Evolutionary conservation across 2,797 vertebrate genomes (phyloP).

Genomic region (Acanthis flammea): DNA sequence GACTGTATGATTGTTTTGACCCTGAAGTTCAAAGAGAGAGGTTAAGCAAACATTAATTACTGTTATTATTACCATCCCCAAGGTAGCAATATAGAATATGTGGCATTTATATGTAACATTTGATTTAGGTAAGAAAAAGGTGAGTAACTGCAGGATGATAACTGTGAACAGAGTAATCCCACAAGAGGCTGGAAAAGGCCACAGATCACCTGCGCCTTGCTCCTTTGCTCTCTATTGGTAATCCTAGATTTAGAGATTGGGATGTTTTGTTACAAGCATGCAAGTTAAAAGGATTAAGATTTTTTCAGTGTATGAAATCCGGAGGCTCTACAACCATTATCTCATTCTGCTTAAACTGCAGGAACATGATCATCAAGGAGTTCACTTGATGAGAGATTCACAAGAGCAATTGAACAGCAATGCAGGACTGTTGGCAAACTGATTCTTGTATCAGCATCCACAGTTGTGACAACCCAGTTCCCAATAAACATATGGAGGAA

Average conservation of each 20-base stretch:
- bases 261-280: not conserved
- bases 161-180: not conserved
- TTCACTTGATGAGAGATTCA: not conserved
- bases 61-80: not conserved
- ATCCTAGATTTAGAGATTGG: not conserved
- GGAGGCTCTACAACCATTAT: not conserved
- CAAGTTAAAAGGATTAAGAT: not conserved
- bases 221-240: not conserved
- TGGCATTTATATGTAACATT: not conserved
- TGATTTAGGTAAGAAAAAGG: not conserved
- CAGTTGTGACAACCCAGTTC: not conserved
- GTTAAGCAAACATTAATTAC: not conserved
- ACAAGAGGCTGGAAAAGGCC: not conserved
- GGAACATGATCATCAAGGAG: not conserved
- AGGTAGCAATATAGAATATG: not conserved
- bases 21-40: not conserved
- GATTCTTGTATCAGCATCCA: fast-evolving
- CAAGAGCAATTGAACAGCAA: not conserved
- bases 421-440: not conserved
- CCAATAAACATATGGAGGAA: not conserved
- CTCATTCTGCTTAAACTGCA: not conserved
- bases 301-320: not conserved
- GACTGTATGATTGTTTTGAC: not conserved
- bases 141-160: not conserved
- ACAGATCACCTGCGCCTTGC: not conserved